A percentile compares a stretch with the other conserved stretches of the same genome.
Conservation (phyloP, 2,888 invertebrate species). For the Tipula helvola region DNA sequence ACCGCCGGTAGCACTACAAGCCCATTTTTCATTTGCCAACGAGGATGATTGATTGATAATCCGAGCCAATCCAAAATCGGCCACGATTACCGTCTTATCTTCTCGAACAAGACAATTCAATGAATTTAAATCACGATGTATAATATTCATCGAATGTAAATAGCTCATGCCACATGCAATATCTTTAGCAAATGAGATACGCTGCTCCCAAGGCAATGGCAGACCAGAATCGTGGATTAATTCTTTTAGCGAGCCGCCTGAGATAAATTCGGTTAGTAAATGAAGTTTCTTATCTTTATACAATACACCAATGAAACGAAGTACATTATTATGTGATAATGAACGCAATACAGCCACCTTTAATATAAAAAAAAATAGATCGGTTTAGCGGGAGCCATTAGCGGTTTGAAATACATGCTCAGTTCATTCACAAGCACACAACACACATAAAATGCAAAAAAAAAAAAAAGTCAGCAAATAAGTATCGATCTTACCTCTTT, state of each 20-base stretch:
- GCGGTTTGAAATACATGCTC: not conserved
- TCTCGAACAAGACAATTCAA: constrained; percentile 87
- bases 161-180: constrained; percentile 91
- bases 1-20: constrained; percentile 28
- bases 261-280: constrained; percentile 84
- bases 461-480: not conserved
- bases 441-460: not conserved
- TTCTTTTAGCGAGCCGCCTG: constrained; percentile 81
- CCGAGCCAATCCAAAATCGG: constrained; percentile 88
- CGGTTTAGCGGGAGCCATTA: not conserved
- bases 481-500: constrained; percentile 48
- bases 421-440: not conserved
- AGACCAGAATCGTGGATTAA: constrained; percentile 62
- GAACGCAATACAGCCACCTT: constrained; percentile 77
- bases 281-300: constrained; percentile 87
- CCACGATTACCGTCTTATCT: constrained; percentile 86
- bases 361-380: not conserved
- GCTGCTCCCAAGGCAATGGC: constrained; percentile 63
- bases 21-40: constrained; percentile 31
- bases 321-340: constrained; percentile 77
- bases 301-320: constrained; percentile 83
- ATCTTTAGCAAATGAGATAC: constrained; percentile 78
- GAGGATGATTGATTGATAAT: constrained; percentile 45
- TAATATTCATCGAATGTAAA: constrained; percentile 87
- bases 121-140: constrained; percentile 90